Evolutionary conservation across 2,113 vertebrate species (phyloP), one percentile per base, ranked within the genome.

Genomic region (Cygnus buccinator): DNA sequence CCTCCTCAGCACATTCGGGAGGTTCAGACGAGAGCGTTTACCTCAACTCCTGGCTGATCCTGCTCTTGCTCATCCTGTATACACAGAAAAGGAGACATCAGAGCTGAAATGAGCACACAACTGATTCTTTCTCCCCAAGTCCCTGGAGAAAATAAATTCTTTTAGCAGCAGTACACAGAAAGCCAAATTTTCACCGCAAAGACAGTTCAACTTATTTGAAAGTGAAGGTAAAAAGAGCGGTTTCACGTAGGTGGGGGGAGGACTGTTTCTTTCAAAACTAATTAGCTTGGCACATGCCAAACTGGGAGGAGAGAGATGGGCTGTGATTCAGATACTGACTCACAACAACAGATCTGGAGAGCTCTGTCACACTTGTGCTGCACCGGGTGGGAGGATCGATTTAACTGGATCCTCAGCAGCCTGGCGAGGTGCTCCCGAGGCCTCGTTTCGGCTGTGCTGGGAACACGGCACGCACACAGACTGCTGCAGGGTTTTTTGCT

Each of bases 31-130:
- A 52, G 16, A 55, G 75, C 82, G 6, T 63, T 97, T 97, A 99
- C 99, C 99, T 99, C 99, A 87, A 90, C 97, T 72, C 98, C 98
- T 0, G 98, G 98, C 89, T 98, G 99, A 55, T 99, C 99, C 94
- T 97, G 98, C 55, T 99, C 99, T 43, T 95, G 97, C 3, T 99
- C 99, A 50, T 99, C 99, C 97, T 98, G 96, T 13, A 98, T 96
- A 98, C 6, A 97, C 31, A 95, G 79, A 89, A 87, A 59, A 94
- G 29, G 17, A 79, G 52, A 66, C 3, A 0, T 58, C 57, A 83
- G 90, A 31, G 74, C 80, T 41, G 73, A 23, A 61, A 31, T 0
- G 39, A 72, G 44, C 90, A n/a, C 57, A 1, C 1, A 0, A 10
- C 28, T 4, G n/a, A 44, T 33, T 4, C 16, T 23, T 50, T 9